Percentiles rank a stretch among this genome's conserved stretches.
phyloP scores from a whole-genome alignment of 2,113 vertebrate species.

The Rhodinocichla rosea region DNA sequence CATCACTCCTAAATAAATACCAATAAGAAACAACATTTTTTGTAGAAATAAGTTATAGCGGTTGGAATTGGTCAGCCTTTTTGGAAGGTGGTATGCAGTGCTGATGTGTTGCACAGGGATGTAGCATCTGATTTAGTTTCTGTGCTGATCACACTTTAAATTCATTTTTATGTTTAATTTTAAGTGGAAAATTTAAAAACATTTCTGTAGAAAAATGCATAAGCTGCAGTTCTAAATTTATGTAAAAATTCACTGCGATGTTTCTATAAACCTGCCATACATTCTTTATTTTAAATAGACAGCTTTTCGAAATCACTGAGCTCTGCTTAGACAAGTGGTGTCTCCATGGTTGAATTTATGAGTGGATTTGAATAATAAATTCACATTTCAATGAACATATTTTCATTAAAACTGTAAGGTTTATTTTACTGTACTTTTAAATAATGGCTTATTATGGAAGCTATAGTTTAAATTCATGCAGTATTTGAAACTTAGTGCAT shows the following conservation, averaged over 20 bases:
- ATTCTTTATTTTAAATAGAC: slow-evolving; percentile 87
- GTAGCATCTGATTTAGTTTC: slow-evolving; percentile 48
- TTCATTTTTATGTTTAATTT: slow-evolving; percentile 74
- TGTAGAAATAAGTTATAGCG: background rate
- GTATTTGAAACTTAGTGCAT: slow-evolving; percentile 76
- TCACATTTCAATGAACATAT: slow-evolving; percentile 87
- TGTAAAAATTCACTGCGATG: slow-evolving; percentile 80
- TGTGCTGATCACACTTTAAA: slow-evolving; percentile 47
- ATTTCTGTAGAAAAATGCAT: slow-evolving; percentile 75
- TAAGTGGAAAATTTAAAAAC: slow-evolving; percentile 71
- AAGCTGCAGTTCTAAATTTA: slow-evolving; percentile 82
- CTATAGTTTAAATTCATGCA: slow-evolving; percentile 78
- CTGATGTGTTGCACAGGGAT: background rate
- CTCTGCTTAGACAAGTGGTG: slow-evolving; percentile 84
- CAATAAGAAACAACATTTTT: background rate
- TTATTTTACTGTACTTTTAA: slow-evolving; percentile 87
- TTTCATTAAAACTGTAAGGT: slow-evolving; percentile 84
- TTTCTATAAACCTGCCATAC: slow-evolving; percentile 86
- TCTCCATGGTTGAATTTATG: slow-evolving; percentile 83
- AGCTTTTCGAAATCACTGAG: slow-evolving; percentile 84
- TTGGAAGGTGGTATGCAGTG: background rate
- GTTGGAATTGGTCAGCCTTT: slow-evolving; percentile 2
- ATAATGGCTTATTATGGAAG: slow-evolving; percentile 84
- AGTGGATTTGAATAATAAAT: slow-evolving; percentile 87
- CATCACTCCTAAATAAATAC: background rate